Percentiles rank a stretch among this genome's conserved stretches.
phyloP scores from a whole-genome alignment of 1,140 invertebrate genomes.

The Neelides sp. region DNA sequence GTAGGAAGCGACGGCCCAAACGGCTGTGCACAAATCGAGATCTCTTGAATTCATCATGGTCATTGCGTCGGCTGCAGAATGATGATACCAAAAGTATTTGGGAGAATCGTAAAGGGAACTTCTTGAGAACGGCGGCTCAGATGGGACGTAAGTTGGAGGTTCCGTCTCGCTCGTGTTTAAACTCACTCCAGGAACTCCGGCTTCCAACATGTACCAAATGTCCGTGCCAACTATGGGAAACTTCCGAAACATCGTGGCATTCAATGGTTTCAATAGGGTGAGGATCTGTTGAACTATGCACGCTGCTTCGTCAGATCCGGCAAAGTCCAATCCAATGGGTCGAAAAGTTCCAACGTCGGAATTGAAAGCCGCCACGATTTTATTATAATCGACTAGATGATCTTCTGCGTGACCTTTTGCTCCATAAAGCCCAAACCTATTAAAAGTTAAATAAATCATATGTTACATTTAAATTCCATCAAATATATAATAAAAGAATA shows the following conservation, averaged over 20 bases:
- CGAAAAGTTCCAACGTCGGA: conserved; percentile 69
- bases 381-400: no score
- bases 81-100: not conserved
- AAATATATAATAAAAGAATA: no score
- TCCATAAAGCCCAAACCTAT: no score
- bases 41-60: conserved; percentile 35
- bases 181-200: conserved; percentile 1
- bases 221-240: conserved; percentile 3
- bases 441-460: no score
- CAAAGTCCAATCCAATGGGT: conserved; percentile 50
- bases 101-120: not conserved
- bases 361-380: no score
- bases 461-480: no score
- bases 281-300: conserved; percentile 53
- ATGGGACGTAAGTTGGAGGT: no score
- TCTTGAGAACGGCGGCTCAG: no score
- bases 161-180: not conserved
- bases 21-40: conserved; percentile 54
- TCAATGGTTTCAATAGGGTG: conserved; percentile 33
- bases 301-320: conserved; percentile 43
- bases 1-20: conserved; percentile 59
- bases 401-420: no score
- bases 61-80: not conserved
- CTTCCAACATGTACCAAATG: not conserved
- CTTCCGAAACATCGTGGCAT: conserved; percentile 21